Base-by-base conservation (phyloP, 2,113 vertebrate genomes). In the Phylloscopus whistleri region DNA sequence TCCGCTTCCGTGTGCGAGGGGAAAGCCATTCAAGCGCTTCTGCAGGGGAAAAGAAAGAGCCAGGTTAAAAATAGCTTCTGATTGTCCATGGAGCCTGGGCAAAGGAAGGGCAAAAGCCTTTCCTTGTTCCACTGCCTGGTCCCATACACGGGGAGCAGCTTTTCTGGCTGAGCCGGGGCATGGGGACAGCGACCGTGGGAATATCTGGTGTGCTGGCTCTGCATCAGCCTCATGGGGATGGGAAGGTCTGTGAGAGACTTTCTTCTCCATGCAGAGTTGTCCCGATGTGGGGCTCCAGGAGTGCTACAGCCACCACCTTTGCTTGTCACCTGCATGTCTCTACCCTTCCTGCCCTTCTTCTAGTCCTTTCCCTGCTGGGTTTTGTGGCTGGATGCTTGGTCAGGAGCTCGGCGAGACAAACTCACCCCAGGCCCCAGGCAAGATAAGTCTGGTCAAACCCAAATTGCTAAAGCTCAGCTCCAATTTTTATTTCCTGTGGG, bases 11-110 rank as follows among this genome's bases (percentile, higher is more conserved):
- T 69, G 60, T 18, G 84, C 2, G 4, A 46, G 56, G 43, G 67
- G 44, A 96, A 95, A 79, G 52, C 94, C 93, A 96, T 96, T 96
- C 93, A 97, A 76, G 73, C 0, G 12, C 72, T 48, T 91, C 91
- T 79, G 39, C 72, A 24, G 15, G 51, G 89, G 77, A 93, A 89
- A 87, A 90, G 87, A 93, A 93, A 91, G 77, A 90, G n/a, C 21
- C 20, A 2, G 44, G 66, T 94, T 96, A 96, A 97, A 96, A 97
- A 97, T 96, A 97, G 53, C 79, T 35, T 44, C 55, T 39, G 17
- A 96, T 97, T 95, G 95, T 92, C 83, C 8, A 1, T 74, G 41
- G 63, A 78, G 58, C 66, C 84, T 35, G 78, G 89, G 89, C 88
- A 72, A 66, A 90, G 93, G 91, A 94, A 96, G 89, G 85, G 87